A percentile compares a stretch with the other conserved stretches of the same genome.
Conservation (phyloP, 2,113 vertebrate species). For the Serranochromis macrocephalus region DNA sequence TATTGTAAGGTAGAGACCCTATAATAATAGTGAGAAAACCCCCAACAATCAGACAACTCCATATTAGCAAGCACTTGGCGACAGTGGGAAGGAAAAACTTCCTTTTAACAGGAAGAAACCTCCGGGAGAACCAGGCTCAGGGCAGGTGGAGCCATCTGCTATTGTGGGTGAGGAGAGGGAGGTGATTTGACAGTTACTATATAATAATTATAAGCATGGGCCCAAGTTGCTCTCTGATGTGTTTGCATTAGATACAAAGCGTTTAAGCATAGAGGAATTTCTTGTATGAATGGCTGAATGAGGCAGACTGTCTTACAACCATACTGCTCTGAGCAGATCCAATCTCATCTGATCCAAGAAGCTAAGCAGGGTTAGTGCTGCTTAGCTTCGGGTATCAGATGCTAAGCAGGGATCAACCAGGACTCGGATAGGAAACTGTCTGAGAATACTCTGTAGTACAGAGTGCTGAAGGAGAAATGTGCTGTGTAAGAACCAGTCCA, state of each 20-base stretch:
- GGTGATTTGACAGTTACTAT: neutral
- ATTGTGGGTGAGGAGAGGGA: neutral
- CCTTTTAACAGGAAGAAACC: neutral
- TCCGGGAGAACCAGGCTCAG: fast-evolving
- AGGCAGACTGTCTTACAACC: neutral
- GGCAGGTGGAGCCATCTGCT: neutral
- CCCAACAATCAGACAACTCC: neutral
- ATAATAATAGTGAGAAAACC: neutral
- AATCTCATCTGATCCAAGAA: neutral
- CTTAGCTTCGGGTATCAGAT: neutral
- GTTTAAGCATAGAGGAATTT: neutral
- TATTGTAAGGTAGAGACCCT: neutral
- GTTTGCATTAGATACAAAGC: neutral
- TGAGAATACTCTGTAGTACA: neutral
- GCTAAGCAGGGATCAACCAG: neutral
- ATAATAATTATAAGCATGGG: neutral
- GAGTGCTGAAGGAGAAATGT: neutral
- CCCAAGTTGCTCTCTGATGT: neutral
- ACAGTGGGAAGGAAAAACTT: neutral
- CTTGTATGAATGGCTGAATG: neutral
- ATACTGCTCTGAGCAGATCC: neutral
- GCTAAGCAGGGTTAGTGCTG: neutral
- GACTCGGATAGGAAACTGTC: neutral
- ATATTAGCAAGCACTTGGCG: neutral
- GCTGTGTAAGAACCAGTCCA: neutral